A percentile compares a stretch with the other conserved stretches of the same genome.
These are phyloP conservation scores for Andrena bicolor DNA, from an alignment of 2,888 invertebrate species.

Conservation along the genomic window DNA sequence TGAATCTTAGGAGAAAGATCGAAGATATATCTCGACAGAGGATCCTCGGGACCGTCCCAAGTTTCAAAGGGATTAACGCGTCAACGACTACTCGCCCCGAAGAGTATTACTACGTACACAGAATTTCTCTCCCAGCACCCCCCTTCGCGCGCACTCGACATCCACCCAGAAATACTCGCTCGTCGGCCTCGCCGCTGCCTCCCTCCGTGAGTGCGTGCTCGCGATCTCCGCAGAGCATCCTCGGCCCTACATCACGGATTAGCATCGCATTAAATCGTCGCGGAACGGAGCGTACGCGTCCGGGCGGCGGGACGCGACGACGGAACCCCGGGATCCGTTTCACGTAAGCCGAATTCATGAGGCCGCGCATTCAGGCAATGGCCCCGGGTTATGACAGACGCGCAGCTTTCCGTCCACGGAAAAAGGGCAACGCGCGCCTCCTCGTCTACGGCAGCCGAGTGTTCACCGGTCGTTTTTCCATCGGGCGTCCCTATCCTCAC, in stretches of 20 bases:
- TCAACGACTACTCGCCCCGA: neutral
- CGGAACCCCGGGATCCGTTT: constrained; percentile 80
- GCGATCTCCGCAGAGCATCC: constrained; percentile 48
- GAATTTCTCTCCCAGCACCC: neutral
- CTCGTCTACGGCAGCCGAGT: neutral
- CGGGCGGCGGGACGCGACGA: constrained; percentile 21
- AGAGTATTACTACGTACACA: too few relatives aligned
- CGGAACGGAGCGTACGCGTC: constrained; percentile 30
- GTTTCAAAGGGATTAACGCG: constrained; percentile 29
- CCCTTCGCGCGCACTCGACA: neutral
- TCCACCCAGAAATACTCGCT: constrained; percentile 16
- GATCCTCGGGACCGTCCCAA: too few relatives aligned
- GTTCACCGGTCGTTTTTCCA: constrained; percentile 69
- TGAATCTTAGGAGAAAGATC: neutral
- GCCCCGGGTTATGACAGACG: constrained; percentile 74
- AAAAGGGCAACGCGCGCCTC: constrained; percentile 34
- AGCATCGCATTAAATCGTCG: constrained; percentile 76
- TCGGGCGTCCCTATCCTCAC: constrained; percentile 64
- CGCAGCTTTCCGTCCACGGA: constrained; percentile 36
- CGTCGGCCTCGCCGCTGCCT: neutral
- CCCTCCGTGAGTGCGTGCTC: neutral
- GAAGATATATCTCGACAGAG: too few relatives aligned
- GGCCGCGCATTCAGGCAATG: constrained; percentile 68
- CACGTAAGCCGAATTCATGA: constrained; percentile 85
- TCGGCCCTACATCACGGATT: constrained; percentile 75